Evolutionary conservation across 1,140 invertebrate species (phyloP), one percentile per base, ranked within the genome.

Genomic region (Eurytemora carolleeae): DNA sequence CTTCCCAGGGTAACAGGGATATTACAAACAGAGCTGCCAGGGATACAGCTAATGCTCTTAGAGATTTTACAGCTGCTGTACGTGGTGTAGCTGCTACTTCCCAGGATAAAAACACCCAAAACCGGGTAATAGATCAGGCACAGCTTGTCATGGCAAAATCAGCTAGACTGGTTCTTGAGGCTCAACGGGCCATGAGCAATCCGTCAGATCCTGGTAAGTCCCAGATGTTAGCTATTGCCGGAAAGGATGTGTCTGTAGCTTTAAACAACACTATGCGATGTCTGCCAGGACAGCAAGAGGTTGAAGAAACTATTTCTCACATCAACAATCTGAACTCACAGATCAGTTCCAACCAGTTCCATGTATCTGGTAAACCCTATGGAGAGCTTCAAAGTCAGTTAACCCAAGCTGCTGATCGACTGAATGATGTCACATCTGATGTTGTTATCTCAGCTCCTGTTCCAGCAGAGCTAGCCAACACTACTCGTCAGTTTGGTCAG

Each of bases 231-330:
- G 75, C 78, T 24, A 75, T 77, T 58, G 81, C 82, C 22, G 79
- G 79, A 15, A 81, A 82, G 67, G 77, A 79, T 61, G 79, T 83
- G 1, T 77, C 79, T 18, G 63, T 65, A 44, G 74, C 77, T 20
- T 69, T 79, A 1, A 76, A 76, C 63, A 74, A 72, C 63, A 78
- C 77, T 65, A 78, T 93, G 3, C 84, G 83, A 64, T 86, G 84
- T 67, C 76, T 93, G 44, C 88, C 90, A 12, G 87, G 89, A 0
- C 88, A 94, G 68, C 79, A 82, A 66, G 90, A 93, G 69, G 82
- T 96, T 1, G 89, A 95, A 69, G 78, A 82, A 17, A 86, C 87
- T 0, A 84, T 94, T 66, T 78, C 80, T 63, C 81, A 79, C 63
- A 91, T 96, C 58, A 83, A 80, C 58, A 78, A 83, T 64, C 82